Percentiles rank a stretch among this genome's conserved stretches.
Conservation (phyloP, 2,888 invertebrate species). For the Crioceris asparagi region DNA sequence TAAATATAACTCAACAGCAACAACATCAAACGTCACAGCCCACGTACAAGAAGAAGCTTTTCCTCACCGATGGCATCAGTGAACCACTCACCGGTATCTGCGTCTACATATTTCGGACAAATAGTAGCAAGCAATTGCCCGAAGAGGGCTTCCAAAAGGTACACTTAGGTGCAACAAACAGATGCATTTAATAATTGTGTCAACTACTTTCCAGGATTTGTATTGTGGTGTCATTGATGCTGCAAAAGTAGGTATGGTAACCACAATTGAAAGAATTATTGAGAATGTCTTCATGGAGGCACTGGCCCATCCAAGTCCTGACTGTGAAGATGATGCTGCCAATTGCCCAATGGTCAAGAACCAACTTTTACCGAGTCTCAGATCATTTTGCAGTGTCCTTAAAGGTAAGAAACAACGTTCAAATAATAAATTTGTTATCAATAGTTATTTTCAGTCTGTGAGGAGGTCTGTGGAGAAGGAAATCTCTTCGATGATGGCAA, state of each 20-base stretch:
- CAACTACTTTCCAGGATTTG: slow-evolving; percentile 30
- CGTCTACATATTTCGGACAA: slow-evolving; percentile 77
- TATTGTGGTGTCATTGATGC: slow-evolving; percentile 76
- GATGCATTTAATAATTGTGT: not conserved
- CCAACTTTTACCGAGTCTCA: slow-evolving; percentile 67
- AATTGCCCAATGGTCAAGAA: slow-evolving; percentile 73
- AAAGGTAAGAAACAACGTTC: slow-evolving; percentile 45
- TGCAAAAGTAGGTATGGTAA: slow-evolving; percentile 67
- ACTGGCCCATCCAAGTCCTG: slow-evolving; percentile 66
- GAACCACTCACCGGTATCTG: slow-evolving; percentile 71
- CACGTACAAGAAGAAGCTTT: slow-evolving; percentile 67
- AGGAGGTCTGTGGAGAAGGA: slow-evolving; percentile 69
- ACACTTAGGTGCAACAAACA: slow-evolving; percentile 2
- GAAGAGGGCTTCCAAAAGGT: slow-evolving; percentile 90
- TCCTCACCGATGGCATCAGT: slow-evolving; percentile 77
- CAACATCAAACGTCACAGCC: slow-evolving; percentile 32
- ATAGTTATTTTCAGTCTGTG: slow-evolving; percentile 50
- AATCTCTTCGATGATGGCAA: slow-evolving; percentile 70
- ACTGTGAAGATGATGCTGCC: slow-evolving; percentile 71
- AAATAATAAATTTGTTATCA: not conserved
- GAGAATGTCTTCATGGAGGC: slow-evolving; percentile 88
- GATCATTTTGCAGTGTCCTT: slow-evolving; percentile 85
- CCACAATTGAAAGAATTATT: slow-evolving; percentile 78
- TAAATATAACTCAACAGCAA: slow-evolving; percentile 30
- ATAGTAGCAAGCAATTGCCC: slow-evolving; percentile 72